Percentiles rank a stretch among this genome's conserved stretches.
Conservation (phyloP, 2,113 vertebrate genomes). For the Hydropotes inermis region DNA sequence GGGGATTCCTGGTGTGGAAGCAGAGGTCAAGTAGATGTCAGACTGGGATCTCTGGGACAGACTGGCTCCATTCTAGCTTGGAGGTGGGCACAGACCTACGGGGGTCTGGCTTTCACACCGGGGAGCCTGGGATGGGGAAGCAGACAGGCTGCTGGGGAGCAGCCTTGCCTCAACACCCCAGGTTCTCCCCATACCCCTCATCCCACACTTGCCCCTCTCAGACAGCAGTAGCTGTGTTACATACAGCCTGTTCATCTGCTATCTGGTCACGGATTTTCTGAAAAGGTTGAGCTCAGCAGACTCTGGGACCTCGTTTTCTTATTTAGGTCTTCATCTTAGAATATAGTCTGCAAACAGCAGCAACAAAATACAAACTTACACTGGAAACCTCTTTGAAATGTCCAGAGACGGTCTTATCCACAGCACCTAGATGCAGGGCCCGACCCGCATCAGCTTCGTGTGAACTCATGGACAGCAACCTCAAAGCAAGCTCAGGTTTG, state of each 20-base stretch:
- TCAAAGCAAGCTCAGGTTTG: background rate
- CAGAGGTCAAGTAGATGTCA: background rate
- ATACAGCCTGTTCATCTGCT: background rate
- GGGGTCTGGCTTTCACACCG: background rate
- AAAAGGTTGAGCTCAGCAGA: background rate
- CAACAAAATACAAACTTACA: background rate
- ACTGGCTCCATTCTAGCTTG: background rate
- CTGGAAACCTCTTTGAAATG: conserved; percentile 2
- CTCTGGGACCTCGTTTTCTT: background rate
- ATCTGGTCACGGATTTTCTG: background rate
- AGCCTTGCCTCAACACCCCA: background rate
- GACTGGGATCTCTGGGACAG: background rate
- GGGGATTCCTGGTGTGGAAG: background rate
- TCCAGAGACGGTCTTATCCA: background rate
- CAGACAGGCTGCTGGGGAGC: no score
- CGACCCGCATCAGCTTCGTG: background rate
- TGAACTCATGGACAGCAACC: background rate
- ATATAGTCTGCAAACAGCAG: background rate
- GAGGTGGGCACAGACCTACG: background rate
- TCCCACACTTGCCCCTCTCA: no score
- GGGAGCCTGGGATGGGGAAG: background rate
- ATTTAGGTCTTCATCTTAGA: conserved; percentile 18
- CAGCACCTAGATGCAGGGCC: background rate
- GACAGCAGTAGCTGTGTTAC: background rate
- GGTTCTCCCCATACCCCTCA: fast-evolving